Conservation (phyloP, 2,113 vertebrate species). For the Chaetops frenatus region DNA sequence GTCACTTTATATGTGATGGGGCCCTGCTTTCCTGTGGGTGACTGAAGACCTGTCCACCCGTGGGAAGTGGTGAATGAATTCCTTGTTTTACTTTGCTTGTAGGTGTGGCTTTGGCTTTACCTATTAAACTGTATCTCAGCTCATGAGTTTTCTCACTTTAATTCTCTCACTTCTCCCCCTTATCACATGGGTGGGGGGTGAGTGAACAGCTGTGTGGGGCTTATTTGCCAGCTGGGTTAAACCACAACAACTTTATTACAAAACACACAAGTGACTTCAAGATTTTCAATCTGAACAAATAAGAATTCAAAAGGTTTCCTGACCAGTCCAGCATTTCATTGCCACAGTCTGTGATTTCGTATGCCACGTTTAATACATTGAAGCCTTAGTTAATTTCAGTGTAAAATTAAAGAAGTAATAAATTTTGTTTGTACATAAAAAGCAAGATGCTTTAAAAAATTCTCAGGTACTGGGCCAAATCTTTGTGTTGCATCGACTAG, state of each 20-base stretch:
- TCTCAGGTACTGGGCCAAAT: not conserved
- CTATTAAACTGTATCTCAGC: not conserved
- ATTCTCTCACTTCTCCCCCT: not conserved
- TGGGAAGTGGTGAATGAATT: not conserved
- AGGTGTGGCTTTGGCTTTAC: not conserved
- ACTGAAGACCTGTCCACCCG: rapidly evolving
- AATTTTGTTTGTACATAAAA: not conserved
- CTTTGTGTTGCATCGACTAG: not conserved
- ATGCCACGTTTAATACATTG: not conserved
- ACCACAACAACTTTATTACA: not conserved
- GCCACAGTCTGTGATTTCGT: not conserved
- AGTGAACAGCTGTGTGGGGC: not conserved
- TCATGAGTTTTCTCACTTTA: not conserved
- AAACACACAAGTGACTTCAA: not conserved
- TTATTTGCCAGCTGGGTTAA: not conserved
- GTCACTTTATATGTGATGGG: rapidly evolving
- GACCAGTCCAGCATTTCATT: not conserved
- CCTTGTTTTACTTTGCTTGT: not conserved
- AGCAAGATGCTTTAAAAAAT: not conserved
- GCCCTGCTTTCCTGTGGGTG: not conserved
- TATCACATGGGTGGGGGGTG: not conserved
- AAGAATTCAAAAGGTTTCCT: not conserved
- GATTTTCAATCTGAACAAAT: not conserved
- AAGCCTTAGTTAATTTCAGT: not conserved
- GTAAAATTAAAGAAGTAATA: not conserved